phyloP scores from a whole-genome alignment of 2,113 vertebrate genomes.

The Lasiurus cinereus region DNA sequence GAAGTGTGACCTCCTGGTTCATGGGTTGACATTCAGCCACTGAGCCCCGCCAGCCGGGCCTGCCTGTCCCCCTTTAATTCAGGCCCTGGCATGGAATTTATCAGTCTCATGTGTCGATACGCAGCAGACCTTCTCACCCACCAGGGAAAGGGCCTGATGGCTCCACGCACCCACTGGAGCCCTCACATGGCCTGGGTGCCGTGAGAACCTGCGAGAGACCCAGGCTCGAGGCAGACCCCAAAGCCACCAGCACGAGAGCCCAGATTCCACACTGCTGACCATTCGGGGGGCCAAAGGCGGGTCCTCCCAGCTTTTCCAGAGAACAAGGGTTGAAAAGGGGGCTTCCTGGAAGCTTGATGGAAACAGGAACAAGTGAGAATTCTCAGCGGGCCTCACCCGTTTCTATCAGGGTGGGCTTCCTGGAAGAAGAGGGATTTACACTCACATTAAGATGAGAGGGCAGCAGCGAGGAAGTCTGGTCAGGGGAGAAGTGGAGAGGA shows the following conservation, averaged over 20 bases:
- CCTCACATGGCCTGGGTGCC: not conserved
- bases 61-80: not conserved
- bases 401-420: not conserved
- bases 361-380: accelerated
- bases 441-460: not conserved
- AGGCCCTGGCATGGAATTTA: not conserved
- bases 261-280: not conserved
- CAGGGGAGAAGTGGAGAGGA: not conserved
- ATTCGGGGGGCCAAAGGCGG: accelerated
- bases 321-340: accelerated
- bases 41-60: no score
- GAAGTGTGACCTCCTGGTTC: no score
- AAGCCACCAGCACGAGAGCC: not conserved
- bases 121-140: not conserved
- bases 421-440: conserved; percentile 11
- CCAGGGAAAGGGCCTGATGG: not conserved
- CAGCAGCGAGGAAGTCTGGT: not conserved
- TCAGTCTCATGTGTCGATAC: not conserved
- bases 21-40: no score
- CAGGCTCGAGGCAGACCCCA: not conserved
- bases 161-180: not conserved
- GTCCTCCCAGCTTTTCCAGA: not conserved
- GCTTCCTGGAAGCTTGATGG: not conserved
- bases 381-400: not conserved
- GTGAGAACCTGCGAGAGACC: not conserved